Conservation (phyloP, 35 echinoderm and acorn worm species). For the Lytechinus pictus region DNA sequence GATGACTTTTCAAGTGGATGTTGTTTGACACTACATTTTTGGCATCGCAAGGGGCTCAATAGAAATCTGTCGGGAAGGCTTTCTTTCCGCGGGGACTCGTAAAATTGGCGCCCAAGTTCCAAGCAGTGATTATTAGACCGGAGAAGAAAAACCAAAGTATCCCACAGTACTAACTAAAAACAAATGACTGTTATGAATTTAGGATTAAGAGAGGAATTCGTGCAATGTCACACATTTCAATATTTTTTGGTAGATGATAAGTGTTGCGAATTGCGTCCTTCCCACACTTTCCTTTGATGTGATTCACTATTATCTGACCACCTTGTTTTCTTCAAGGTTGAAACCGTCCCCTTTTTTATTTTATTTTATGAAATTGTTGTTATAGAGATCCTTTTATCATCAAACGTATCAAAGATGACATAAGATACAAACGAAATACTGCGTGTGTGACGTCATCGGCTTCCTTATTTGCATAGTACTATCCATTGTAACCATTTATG, state of each 20-base stretch:
- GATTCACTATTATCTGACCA: too few species aligned
- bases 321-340: too few species aligned
- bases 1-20: background rate
- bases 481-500: too few species aligned
- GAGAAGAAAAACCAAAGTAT: background rate
- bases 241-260: background rate
- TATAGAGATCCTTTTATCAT: too few species aligned
- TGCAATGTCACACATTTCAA: background rate
- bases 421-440: too few species aligned
- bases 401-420: too few species aligned
- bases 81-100: background rate
- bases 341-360: too few species aligned
- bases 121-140: background rate
- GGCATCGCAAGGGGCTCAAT: background rate
- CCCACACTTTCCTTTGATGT: too few species aligned
- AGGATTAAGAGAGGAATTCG: background rate
- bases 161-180: background rate
- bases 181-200: background rate
- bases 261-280: background rate
- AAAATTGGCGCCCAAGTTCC: background rate
- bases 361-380: too few species aligned
- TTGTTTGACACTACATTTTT: background rate
- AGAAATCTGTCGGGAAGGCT: background rate
- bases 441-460: too few species aligned
- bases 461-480: too few species aligned